Evolutionary conservation across 2,888 invertebrate genomes (phyloP).

Genomic region (Tromatobia lineatoria): DNA sequence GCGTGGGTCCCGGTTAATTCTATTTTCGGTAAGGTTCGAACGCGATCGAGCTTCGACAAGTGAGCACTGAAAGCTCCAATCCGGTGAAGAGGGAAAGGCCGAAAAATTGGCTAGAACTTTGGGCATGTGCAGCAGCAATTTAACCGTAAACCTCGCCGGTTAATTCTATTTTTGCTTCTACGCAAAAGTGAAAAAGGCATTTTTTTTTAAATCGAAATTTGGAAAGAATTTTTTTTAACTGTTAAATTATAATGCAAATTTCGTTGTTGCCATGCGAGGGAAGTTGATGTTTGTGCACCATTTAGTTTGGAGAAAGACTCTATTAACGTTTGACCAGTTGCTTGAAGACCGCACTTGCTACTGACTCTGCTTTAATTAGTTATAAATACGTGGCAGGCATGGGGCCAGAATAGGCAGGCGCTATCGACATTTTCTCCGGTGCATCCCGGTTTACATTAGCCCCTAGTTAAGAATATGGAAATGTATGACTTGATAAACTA

Average conservation of each 20-base stretch:
- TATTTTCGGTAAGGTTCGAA: constrained; percentile 64
- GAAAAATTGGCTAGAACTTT: constrained; percentile 14
- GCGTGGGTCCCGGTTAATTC: constrained; percentile 60
- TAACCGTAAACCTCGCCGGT: background rate
- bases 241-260: background rate
- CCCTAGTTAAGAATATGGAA: constrained; percentile 2
- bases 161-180: constrained; percentile 21
- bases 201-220: constrained; percentile 6
- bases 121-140: constrained; percentile 33
- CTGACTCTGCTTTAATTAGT: constrained; percentile 81
- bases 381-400: constrained; percentile 82
- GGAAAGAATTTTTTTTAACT: background rate
- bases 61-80: constrained; percentile 28
- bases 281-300: constrained; percentile 35
- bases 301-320: constrained; percentile 59
- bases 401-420: constrained; percentile 74
- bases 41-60: constrained; percentile 61
- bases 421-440: constrained; percentile 71
- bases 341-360: constrained; percentile 73
- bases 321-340: constrained; percentile 74
- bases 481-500: background rate
- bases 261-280: constrained; percentile 1
- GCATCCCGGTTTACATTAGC: background rate
- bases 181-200: background rate
- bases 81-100: constrained; percentile 1